Evolutionary conservation across 2,888 invertebrate species (phyloP).

Genomic region (Andrena hattorfiana): DNA sequence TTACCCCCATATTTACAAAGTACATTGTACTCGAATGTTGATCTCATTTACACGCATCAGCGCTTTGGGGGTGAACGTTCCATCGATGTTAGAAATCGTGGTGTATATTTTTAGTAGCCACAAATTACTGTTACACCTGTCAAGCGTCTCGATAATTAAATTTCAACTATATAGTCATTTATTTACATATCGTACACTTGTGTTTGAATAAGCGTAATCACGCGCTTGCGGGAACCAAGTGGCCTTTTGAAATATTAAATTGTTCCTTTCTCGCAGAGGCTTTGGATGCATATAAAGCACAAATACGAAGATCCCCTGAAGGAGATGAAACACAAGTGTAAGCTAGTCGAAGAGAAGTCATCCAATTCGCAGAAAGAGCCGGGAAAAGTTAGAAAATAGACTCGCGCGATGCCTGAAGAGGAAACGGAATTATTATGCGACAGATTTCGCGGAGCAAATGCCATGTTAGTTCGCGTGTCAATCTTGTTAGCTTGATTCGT

Average conservation of each 20-base stretch:
- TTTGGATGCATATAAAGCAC: constrained; percentile 77
- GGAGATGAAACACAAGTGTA: not conserved
- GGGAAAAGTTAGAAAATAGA: not conserved
- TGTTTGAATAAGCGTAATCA: too few relatives aligned
- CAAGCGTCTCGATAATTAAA: too few relatives aligned
- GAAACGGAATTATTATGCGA: not conserved
- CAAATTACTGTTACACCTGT: too few relatives aligned
- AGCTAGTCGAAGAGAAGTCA: not conserved
- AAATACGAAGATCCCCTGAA: constrained; percentile 61
- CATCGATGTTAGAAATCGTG: not conserved
- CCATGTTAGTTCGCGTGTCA: not conserved
- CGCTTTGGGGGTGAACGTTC: not conserved
- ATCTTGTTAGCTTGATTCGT: not conserved
- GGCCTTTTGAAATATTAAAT: not conserved
- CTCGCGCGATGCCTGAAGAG: not conserved
- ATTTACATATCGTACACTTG: too few relatives aligned
- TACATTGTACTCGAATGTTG: not conserved
- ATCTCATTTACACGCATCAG: too few relatives aligned
- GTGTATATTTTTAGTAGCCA: not conserved
- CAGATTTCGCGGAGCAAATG: not conserved
- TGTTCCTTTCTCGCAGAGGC: constrained; percentile 60
- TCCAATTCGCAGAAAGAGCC: not conserved
- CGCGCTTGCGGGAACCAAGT: not conserved
- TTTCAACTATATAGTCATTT: too few relatives aligned
- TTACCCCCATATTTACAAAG: not conserved